These are phyloP conservation scores for Druceiella hillmani DNA, from an alignment of 2,888 invertebrate genomes.

Conservation along the genomic window DNA sequence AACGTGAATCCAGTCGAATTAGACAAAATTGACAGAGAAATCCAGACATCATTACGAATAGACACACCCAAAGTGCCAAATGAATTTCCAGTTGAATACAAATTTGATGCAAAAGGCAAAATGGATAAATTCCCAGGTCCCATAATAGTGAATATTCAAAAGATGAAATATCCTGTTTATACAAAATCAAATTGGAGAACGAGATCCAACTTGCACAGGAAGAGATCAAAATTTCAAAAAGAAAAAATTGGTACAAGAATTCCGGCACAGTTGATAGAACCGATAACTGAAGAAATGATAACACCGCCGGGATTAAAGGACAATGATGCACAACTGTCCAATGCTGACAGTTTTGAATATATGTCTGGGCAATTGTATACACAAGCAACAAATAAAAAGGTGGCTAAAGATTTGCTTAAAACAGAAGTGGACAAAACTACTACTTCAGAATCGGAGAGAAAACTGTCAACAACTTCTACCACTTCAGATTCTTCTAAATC, in stretches of 20 bases:
- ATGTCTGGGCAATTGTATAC: conserved; percentile 51
- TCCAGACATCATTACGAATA: conserved; percentile 12
- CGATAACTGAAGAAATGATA: conserved; percentile 30
- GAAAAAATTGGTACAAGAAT: conserved; percentile 37
- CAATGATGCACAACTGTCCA: conserved; percentile 39
- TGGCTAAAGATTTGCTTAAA: conserved; percentile 22
- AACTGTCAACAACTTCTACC: conserved; percentile 40
- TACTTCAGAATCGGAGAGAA: conserved; percentile 42
- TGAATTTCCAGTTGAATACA: too few relatives aligned
- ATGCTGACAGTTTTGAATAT: conserved; percentile 66
- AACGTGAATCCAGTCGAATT: conserved; percentile 7
- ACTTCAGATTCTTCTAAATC: conserved; percentile 36
- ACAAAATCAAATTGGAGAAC: conserved; percentile 29
- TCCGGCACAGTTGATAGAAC: conserved; percentile 35
- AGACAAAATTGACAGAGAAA: conserved; percentile 13
- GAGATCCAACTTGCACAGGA: conserved; percentile 30
- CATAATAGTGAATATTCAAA: background rate
- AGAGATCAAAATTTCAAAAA: conserved; percentile 32
- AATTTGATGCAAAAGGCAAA: too few relatives aligned
- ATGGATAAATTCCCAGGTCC: too few relatives aligned
- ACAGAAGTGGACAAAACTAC: conserved; percentile 38
- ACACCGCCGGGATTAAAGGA: conserved; percentile 26
- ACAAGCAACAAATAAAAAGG: conserved; percentile 22
- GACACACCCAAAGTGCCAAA: too few relatives aligned
- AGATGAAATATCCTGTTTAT: background rate